These are phyloP conservation scores for Anarhynchus alexandrinus DNA, from an alignment of 2,113 vertebrate genomes.

Conservation along the genomic window DNA sequence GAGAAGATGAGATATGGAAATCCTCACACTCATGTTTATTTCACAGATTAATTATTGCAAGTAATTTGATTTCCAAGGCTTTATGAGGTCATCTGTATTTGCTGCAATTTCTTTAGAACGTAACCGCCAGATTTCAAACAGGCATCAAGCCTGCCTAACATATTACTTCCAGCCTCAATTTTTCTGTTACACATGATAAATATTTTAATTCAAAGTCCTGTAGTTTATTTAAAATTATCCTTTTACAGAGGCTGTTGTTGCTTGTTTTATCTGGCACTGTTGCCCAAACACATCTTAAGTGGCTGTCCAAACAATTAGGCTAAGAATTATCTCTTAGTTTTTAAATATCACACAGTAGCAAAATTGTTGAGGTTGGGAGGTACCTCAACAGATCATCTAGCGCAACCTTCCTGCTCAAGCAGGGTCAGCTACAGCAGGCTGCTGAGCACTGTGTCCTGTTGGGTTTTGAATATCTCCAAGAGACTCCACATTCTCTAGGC, in stretches of 20 bases:
- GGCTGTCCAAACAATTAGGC: neutral
- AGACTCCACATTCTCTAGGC: neutral
- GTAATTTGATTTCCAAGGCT: conserved; percentile 4
- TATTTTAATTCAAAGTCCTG: neutral
- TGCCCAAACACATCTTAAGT: neutral
- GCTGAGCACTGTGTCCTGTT: neutral
- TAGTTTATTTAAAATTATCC: neutral
- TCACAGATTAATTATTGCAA: conserved; percentile 33
- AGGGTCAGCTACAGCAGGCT: neutral
- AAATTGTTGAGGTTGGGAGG: neutral
- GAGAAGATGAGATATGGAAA: conserved; percentile 11
- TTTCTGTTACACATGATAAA: neutral
- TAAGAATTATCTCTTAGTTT: neutral
- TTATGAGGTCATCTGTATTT: neutral
- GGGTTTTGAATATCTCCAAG: neutral
- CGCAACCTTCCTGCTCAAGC: neutral
- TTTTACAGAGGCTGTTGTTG: neutral
- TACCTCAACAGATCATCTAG: neutral
- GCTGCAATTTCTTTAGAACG: neutral
- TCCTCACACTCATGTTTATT: neutral
- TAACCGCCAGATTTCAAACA: neutral
- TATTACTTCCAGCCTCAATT: neutral
- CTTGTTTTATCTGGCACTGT: neutral
- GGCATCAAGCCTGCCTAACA: neutral
- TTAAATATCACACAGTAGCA: neutral